Conservation (phyloP, 2,113 vertebrate species). For the Hassar affinis region DNA sequence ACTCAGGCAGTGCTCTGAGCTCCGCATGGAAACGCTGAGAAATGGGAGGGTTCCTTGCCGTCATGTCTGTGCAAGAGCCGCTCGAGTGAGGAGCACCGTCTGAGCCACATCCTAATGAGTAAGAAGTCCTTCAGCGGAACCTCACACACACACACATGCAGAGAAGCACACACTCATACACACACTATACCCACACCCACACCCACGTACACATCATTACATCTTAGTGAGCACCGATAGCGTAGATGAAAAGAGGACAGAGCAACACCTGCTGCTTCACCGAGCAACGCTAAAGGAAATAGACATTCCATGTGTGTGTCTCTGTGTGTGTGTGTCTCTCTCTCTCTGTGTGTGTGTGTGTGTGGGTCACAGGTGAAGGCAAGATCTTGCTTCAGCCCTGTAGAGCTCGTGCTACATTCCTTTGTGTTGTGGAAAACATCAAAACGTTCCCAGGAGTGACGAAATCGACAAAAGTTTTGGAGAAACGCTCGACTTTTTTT, state of each 20-base stretch:
- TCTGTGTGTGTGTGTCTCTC: slow-evolving; percentile 41
- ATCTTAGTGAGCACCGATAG: background rate
- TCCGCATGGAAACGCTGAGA: slow-evolving; percentile 25
- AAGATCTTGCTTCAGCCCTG: slow-evolving; percentile 57
- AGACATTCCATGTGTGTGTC: slow-evolving; percentile 31
- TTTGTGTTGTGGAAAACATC: slow-evolving; percentile 65
- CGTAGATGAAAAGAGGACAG: slow-evolving; percentile 61
- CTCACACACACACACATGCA: slow-evolving; percentile 55
- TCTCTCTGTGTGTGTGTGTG: slow-evolving; percentile 16
- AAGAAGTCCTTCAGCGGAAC: slow-evolving; percentile 54
- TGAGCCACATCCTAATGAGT: slow-evolving; percentile 70
- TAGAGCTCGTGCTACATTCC: slow-evolving; percentile 72
- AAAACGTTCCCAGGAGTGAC: slow-evolving; percentile 51
- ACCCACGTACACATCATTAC: background rate
- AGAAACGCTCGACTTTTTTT: background rate
- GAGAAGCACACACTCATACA: slow-evolving; percentile 62
- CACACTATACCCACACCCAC: slow-evolving; percentile 33
- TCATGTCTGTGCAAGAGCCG: slow-evolving; percentile 51
- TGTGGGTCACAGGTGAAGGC: slow-evolving; percentile 37
- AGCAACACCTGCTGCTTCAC: slow-evolving; percentile 70
- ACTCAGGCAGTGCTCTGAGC: slow-evolving; percentile 34
- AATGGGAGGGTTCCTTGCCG: slow-evolving; percentile 46
- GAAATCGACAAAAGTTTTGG: slow-evolving; percentile 47
- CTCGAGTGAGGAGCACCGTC: slow-evolving; percentile 50
- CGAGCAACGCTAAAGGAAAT: slow-evolving; percentile 47